Base-by-base conservation (phyloP, 2,797 vertebrate genomes). In the Clarias fuscus region DNA sequence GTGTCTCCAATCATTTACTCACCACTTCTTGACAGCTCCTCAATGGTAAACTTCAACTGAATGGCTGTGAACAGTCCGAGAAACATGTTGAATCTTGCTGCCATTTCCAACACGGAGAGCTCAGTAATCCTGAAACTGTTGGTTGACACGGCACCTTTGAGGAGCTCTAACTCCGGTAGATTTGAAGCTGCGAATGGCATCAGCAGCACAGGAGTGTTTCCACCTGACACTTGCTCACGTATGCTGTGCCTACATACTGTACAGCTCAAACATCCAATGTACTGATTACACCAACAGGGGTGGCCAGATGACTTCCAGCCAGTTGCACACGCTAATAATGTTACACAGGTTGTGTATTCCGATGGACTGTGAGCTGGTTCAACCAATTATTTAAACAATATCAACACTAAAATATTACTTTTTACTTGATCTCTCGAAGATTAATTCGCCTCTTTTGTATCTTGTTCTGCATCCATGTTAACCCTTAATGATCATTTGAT, bases 11-110 rank as follows among this genome's bases (percentile, higher is more conserved):
- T 22, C 65, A 84, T 62, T 61, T 84, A 91, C 93, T 94, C 87
- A 95, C 95, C 93, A 78, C 65, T 58, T n/a, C 64, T 87, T 0
- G 85, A 88, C 1, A 90, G 75, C 48, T 89, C 90, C 83, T 86
- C 88, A 82, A 88, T 83, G 58, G 80, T 88, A 3, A 90, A 86
- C 2, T 92, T 92, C 85, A 92, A 64, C 61, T 93, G 92, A 58
- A 93, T 89, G 61, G 92, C 77, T 22, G 93, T 43, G 4, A 92
- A 62, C 78, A 93, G 87, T 72, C 91, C 92, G 2, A 91, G 87
- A 6, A 94, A 48, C 43, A 94, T 53, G 30, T 89, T 65, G 22
- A 89, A 24, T 0, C 86, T 89, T 67, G 68, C 89, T 7, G 79
- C 91, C 82, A 58, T 87, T 72, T 70, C 22, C 89, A 62, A 40